These are phyloP conservation scores for Schrankia costaestrigalis DNA, from an alignment of 2,888 invertebrate genomes.

Conservation along the genomic window DNA sequence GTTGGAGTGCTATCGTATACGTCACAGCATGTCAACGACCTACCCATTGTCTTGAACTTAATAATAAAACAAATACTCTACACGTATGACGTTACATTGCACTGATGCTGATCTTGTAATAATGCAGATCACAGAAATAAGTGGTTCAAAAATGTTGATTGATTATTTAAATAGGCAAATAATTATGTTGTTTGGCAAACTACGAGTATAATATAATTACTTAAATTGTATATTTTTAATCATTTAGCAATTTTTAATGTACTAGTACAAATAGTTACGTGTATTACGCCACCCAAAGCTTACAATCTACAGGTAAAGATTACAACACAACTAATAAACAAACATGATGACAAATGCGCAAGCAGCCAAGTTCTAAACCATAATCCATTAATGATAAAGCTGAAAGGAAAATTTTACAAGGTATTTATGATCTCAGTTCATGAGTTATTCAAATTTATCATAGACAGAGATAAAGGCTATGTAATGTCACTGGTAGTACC, in stretches of 20 bases:
- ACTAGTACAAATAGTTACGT: too few relatives aligned
- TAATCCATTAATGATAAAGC: constrained; percentile 42
- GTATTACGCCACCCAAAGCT: too few relatives aligned
- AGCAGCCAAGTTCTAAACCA: constrained; percentile 13
- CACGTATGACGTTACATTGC: neutral
- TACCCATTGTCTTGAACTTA: constrained; percentile 34
- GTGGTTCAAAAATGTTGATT: too few relatives aligned
- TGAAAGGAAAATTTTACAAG: constrained; percentile 38
- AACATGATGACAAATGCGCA: constrained; percentile 8
- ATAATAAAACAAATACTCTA: constrained; percentile 6
- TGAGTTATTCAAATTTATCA: constrained; percentile 22
- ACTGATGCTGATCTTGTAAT: too few relatives aligned
- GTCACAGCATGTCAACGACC: constrained; percentile 36
- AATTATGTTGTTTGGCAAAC: too few relatives aligned
- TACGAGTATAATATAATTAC: too few relatives aligned
- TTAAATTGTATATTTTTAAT: too few relatives aligned
- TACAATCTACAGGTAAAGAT: too few relatives aligned
- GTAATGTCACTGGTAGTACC: neutral
- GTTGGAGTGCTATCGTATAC: constrained; percentile 15
- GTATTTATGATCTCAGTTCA: constrained; percentile 36
- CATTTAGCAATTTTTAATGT: too few relatives aligned
- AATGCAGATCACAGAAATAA: too few relatives aligned
- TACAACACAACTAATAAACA: too few relatives aligned
- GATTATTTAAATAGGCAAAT: too few relatives aligned
- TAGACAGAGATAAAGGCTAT: constrained; percentile 3